Evolutionary conservation across 2,113 vertebrate species (phyloP), one percentile per base, ranked within the genome.

Genomic region (Calypte anna): DNA sequence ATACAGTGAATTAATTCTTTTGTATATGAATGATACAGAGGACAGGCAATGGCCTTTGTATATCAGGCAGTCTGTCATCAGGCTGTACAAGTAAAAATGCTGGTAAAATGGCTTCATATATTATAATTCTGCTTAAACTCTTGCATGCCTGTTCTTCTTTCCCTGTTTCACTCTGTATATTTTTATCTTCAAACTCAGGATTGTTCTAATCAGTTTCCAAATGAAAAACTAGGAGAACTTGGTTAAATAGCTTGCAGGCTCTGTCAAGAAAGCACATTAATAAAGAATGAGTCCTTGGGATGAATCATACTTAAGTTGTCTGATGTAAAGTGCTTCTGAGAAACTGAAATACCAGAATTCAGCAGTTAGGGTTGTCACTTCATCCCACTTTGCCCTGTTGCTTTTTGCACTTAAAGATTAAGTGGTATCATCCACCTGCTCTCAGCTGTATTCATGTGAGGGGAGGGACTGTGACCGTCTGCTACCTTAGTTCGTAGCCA

Each of bases 281-380:
- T 79, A 68, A 83, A 87, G 73, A 44, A 15, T 38, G 79, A 94
- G 43, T 90, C 68, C n/a, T 82, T 31, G 6, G 68, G 76, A 74
- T 94, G 95, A 95, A 74, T 96, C 92, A 91, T 93, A 28, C 38
- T 66, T 54, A 3, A 76, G 67, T 10, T 82, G 4, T 80, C 59
- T 91, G 85, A 80, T 7, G 8, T 31, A 31, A 64, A 82, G 46
- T 55, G 46, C 58, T 82, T 82, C 33, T 28, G 54, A 64, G 84
- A 85, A 93, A 69, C 36, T 48, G 63, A 62, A 91, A 90, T 62
- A 18, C 69, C 54, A 44, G 76, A 91, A 36, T 24, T 16, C 9
- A 16, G 36, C 85, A 55, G 63, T 59, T 85, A 67, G 27, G 80
- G 24, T 50, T 94, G 59, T 90, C 16, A n/a, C 44, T 94, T 88